phyloP scores from a whole-genome alignment of 2,113 vertebrate species.

The Uria aalge region DNA sequence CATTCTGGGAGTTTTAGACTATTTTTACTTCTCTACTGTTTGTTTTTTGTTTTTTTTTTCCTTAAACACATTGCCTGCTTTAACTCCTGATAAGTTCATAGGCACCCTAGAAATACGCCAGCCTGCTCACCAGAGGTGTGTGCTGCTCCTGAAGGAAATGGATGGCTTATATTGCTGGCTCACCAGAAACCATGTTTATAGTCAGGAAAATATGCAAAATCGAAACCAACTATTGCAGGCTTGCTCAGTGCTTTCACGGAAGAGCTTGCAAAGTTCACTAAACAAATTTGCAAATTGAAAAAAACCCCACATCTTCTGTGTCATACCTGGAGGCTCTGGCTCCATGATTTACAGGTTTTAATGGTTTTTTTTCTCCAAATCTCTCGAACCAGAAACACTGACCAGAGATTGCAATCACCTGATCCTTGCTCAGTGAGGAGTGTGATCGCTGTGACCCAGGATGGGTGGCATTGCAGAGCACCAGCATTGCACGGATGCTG shows the following conservation, averaged over 20 bases:
- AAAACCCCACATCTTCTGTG: too few relatives aligned
- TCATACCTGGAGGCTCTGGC: neutral
- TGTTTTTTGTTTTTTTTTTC: neutral
- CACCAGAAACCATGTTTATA: neutral
- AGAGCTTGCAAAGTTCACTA: neutral
- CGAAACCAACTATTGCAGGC: neutral
- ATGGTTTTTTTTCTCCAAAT: neutral
- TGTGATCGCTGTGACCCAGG: rapidly evolving
- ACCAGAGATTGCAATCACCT: rapidly evolving
- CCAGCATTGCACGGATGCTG: rapidly evolving
- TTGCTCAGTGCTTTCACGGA: neutral
- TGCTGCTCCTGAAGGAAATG: neutral
- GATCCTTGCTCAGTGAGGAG: neutral
- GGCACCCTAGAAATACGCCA: neutral
- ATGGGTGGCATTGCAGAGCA: neutral
- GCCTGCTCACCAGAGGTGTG: neutral
- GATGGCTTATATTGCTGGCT: neutral
- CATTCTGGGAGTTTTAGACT: neutral
- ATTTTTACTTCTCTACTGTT: neutral
- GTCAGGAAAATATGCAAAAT: neutral
- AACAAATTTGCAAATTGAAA: neutral
- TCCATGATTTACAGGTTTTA: neutral
- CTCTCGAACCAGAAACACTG: neutral
- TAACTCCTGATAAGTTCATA: neutral
- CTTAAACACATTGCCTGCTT: neutral